Conservation (phyloP, 2,113 vertebrate genomes). For the Mugil cephalus region DNA sequence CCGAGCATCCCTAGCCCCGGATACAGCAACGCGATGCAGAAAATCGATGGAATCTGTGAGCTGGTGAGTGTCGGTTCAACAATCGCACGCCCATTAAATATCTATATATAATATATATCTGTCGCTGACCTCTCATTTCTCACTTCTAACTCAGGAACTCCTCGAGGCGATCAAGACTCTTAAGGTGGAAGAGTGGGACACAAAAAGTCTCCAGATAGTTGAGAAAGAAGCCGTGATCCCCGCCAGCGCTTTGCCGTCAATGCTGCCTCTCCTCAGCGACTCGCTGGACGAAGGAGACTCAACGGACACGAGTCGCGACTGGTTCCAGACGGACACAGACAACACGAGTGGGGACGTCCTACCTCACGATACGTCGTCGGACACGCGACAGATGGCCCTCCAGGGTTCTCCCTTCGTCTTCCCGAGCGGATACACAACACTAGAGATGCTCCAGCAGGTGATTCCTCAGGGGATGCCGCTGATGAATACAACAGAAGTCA, state of each 20-base stretch:
- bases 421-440: slow-evolving; percentile 83
- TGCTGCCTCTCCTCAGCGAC: neutral
- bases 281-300: slow-evolving; percentile 1
- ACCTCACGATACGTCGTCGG: neutral
- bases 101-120: too few relatives aligned
- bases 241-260: neutral
- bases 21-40: slow-evolving; percentile 84
- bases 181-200: slow-evolving; percentile 69
- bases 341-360: neutral
- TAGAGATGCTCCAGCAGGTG: slow-evolving; percentile 83
- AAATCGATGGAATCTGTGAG: slow-evolving; percentile 69
- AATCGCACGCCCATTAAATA: neutral
- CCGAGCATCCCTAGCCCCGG: slow-evolving; percentile 85
- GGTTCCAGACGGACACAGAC: slow-evolving; percentile 9
- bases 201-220: slow-evolving; percentile 75
- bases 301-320: neutral
- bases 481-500: neutral
- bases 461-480: slow-evolving; percentile 3
- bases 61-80: slow-evolving; percentile 47
- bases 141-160: slow-evolving; percentile 63
- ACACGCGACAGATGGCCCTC: neutral
- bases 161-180: slow-evolving; percentile 50
- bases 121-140: neutral
- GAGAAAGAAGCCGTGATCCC: slow-evolving; percentile 45
- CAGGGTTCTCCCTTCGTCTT: slow-evolving; percentile 41